These are phyloP conservation scores for Poeciliopsis gracilis DNA, from an alignment of 2,797 vertebrate genomes.

Conservation along the genomic window DNA sequence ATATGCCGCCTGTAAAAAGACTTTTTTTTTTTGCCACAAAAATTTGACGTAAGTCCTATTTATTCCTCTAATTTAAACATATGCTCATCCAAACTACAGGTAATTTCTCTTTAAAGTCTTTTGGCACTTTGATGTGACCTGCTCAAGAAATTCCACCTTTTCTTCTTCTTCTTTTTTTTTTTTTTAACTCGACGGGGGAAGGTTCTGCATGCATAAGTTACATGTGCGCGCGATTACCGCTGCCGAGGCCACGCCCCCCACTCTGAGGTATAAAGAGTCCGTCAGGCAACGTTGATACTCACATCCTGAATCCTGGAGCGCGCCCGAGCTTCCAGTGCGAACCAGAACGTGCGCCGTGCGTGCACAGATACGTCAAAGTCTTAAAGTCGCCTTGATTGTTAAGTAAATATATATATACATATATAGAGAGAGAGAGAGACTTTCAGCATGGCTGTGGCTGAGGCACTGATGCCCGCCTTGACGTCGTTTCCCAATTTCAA, in stretches of 20 bases:
- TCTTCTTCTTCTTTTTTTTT: not conserved
- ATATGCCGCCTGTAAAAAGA: not conserved
- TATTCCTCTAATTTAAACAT: not conserved
- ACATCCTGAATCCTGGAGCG: constrained; percentile 45
- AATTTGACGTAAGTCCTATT: no score
- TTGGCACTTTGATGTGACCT: not conserved
- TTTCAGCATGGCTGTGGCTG: constrained; percentile 79
- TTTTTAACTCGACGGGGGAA: not conserved
- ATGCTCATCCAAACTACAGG: not conserved
- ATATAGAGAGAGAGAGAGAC: no score
- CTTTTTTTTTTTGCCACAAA: not conserved
- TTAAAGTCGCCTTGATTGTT: not conserved
- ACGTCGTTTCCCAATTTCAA: constrained; percentile 73
- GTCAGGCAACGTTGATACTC: constrained; percentile 4
- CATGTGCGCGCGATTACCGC: not conserved
- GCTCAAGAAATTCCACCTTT: constrained; percentile 14
- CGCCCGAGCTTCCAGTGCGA: not conserved
- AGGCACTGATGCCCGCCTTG: constrained; percentile 76
- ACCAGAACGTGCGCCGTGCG: constrained; percentile 19
- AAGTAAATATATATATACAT: not conserved
- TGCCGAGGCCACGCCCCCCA: constrained; percentile 54
- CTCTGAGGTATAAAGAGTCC: constrained; percentile 46
- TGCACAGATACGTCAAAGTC: constrained; percentile 29
- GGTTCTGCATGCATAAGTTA: not conserved
- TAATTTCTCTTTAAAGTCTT: not conserved